phyloP scores from a whole-genome alignment of 2,113 vertebrate genomes.

The Marmota monax region DNA sequence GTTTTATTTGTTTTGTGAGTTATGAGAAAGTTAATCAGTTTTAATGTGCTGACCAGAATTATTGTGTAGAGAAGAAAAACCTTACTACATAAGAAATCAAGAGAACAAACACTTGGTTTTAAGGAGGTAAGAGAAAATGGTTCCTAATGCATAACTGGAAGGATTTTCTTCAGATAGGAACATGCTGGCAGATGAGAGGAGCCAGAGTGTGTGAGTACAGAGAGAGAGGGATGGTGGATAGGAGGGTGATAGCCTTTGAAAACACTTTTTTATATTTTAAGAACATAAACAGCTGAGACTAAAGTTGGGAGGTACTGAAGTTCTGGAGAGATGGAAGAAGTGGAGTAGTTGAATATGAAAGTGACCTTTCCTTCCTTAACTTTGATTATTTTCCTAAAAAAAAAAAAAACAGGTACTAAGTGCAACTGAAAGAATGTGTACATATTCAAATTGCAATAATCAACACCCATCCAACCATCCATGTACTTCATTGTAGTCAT shows the following conservation, averaged over 20 bases:
- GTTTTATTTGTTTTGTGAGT: neutral
- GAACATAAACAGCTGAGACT: neutral
- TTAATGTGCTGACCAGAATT: neutral
- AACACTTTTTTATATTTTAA: neutral
- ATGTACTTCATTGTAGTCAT: neutral
- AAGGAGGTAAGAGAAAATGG: neutral
- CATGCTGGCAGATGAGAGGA: neutral
- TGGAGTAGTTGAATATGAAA: neutral
- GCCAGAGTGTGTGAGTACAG: rapidly evolving
- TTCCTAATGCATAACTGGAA: neutral
- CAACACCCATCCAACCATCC: neutral
- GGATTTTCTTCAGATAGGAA: neutral
- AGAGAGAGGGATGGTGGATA: neutral
- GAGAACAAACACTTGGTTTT: neutral
- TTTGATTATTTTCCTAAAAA: conserved; percentile 1
- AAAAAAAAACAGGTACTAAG: neutral
- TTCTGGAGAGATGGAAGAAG: conserved; percentile 4
- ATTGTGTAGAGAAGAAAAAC: neutral
- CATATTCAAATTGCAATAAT: conserved; percentile 62
- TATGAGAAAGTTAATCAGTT: neutral
- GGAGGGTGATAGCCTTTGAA: neutral
- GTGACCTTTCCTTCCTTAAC: conserved; percentile 43
- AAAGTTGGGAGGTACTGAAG: neutral
- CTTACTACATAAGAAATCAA: neutral
- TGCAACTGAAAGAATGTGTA: neutral